These are phyloP conservation scores for Bursaphelenchus mucronatus DNA, from an alignment of 1,140 invertebrate species.

Conservation along the genomic window DNA sequence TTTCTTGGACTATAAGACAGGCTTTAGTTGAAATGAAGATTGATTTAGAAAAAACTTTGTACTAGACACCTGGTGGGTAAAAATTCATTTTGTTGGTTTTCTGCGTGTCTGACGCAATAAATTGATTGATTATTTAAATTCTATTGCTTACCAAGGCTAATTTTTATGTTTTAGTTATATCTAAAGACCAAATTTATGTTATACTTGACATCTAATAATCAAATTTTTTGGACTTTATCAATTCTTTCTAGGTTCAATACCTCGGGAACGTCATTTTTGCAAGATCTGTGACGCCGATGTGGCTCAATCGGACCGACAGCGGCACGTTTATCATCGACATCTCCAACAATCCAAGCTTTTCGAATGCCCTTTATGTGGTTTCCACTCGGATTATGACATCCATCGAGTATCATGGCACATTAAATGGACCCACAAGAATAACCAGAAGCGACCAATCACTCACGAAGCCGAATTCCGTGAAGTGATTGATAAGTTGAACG, in stretches of 20 bases:
- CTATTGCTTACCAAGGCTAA: neutral
- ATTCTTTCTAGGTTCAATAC: neutral
- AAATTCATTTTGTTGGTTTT: no score
- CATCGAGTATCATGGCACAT: constrained; percentile 55
- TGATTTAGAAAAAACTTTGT: no score
- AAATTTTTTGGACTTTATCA: no score
- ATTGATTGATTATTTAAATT: no score
- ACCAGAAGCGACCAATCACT: constrained; percentile 44
- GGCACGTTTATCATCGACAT: constrained; percentile 53
- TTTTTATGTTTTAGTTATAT: constrained; percentile 3
- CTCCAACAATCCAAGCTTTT: constrained; percentile 33
- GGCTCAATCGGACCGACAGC: constrained; percentile 49
- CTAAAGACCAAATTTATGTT: neutral
- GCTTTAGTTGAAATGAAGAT: no score
- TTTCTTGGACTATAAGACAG: no score
- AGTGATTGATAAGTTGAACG: constrained; percentile 52
- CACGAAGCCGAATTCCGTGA: constrained; percentile 44
- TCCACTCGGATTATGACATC: constrained; percentile 50
- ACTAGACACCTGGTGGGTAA: no score
- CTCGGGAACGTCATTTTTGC: constrained; percentile 44
- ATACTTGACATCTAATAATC: neutral
- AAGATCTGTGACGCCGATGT: constrained; percentile 40
- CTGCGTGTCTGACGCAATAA: no score
- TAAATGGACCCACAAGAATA: constrained; percentile 46
- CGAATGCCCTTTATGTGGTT: constrained; percentile 49